These are phyloP conservation scores for Mnemiopsis leidyi DNA, from an alignment of 37 sponge, comb jelly and placozoan genomes.

Conservation along the genomic window DNA sequence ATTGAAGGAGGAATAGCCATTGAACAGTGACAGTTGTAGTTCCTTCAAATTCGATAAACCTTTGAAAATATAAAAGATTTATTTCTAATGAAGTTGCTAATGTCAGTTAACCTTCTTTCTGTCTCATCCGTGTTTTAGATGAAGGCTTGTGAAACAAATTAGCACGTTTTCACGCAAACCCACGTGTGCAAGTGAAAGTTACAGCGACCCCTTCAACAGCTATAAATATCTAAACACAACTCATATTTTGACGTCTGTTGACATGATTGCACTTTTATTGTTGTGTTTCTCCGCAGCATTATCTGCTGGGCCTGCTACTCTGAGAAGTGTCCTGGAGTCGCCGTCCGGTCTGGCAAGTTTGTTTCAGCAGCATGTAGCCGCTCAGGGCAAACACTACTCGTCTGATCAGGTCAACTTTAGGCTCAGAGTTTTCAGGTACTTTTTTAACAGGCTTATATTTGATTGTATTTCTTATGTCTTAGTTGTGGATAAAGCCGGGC, in stretches of 20 bases:
- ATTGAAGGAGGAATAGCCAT: background rate
- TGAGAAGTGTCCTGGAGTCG: conserved; percentile 10
- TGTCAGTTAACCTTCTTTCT: background rate
- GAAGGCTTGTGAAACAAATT: background rate
- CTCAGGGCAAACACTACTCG: background rate
- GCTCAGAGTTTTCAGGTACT: conserved; percentile 48
- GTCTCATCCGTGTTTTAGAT: background rate
- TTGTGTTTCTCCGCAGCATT: background rate
- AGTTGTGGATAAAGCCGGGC: too few relatives aligned
- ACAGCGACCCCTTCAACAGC: background rate
- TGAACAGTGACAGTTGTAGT: too few relatives aligned
- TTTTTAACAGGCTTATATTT: too few relatives aligned
- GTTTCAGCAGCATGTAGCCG: background rate
- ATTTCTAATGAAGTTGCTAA: background rate
- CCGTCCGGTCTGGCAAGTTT: background rate
- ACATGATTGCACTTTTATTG: background rate
- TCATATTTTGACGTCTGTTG: background rate
- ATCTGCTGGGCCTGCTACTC: background rate
- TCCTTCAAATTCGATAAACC: background rate
- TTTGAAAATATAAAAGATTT: background rate
- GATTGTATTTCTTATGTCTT: too few relatives aligned
- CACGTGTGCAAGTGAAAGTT: background rate
- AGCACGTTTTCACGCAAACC: background rate
- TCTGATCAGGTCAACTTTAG: background rate
- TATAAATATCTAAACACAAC: background rate